Conservation (phyloP, 2,113 vertebrate genomes). For the Strix aluco region DNA sequence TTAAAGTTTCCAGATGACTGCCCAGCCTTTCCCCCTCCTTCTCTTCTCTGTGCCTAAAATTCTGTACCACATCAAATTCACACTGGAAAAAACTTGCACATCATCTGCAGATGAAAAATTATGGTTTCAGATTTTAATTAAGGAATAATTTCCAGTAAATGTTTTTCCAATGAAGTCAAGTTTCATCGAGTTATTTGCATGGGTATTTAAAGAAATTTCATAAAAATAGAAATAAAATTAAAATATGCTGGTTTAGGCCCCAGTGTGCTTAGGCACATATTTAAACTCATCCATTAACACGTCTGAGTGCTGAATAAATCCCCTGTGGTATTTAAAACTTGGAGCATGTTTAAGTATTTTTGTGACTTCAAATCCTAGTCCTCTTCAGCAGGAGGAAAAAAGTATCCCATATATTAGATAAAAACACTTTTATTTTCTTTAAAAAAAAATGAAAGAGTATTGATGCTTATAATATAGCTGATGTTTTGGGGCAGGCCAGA, state of each 20-base stretch:
- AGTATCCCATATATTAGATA: background rate
- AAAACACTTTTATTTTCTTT: background rate
- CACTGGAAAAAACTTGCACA: background rate
- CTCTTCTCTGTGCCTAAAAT: background rate
- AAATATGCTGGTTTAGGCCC: background rate
- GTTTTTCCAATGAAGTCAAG: background rate
- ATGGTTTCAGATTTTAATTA: background rate
- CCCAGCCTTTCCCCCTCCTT: background rate
- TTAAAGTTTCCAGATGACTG: background rate
- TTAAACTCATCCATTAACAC: constrained; percentile 5
- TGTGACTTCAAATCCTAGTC: background rate
- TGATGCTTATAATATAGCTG: background rate
- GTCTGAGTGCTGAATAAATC: background rate
- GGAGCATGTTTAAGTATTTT: background rate
- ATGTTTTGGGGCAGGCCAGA: background rate
- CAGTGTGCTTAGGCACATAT: background rate
- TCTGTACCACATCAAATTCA: background rate
- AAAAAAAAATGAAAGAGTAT: background rate
- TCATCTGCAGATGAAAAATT: background rate
- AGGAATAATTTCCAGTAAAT: background rate
- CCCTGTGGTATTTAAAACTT: background rate
- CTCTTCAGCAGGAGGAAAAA: background rate
- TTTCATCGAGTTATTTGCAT: constrained; percentile 16
- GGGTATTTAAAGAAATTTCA: background rate
- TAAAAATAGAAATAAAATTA: background rate